These are phyloP conservation scores for Hapalemur alaotrensis DNA, from an alignment of 2,797 vertebrate species.

Conservation along the genomic window DNA sequence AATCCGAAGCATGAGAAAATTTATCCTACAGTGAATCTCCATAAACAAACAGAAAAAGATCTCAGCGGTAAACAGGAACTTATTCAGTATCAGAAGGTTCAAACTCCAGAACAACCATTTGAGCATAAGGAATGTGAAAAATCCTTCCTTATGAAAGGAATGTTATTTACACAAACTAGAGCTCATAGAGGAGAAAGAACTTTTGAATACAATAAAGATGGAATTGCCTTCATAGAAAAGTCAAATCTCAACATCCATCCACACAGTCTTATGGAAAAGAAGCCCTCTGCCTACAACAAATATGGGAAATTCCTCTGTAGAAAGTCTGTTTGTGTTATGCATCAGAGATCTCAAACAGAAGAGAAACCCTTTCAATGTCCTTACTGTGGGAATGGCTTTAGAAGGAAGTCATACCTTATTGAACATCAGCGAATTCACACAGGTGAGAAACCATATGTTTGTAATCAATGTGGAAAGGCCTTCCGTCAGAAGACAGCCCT, in stretches of 20 bases:
- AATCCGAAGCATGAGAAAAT: slow-evolving; percentile 47
- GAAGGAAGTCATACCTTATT: slow-evolving; percentile 75
- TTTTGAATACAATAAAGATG: slow-evolving; percentile 52
- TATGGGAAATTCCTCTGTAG: slow-evolving; percentile 65
- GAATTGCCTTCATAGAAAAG: slow-evolving; percentile 49
- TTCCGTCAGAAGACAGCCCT: slow-evolving; percentile 78
- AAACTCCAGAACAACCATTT: slow-evolving; percentile 37
- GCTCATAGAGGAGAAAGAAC: slow-evolving; percentile 46
- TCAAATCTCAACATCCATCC: slow-evolving; percentile 37
- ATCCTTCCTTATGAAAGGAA: slow-evolving; percentile 60
- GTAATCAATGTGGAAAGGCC: slow-evolving; percentile 74
- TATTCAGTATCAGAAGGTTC: slow-evolving; percentile 45
- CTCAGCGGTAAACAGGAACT: slow-evolving; percentile 34
- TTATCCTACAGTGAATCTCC: not conserved
- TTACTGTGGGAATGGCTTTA: slow-evolving; percentile 75
- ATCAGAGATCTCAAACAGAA: slow-evolving; percentile 56
- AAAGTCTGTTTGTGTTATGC: slow-evolving; percentile 63
- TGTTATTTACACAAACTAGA: slow-evolving; percentile 55
- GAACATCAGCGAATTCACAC: slow-evolving; percentile 79
- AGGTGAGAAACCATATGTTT: slow-evolving; percentile 76
- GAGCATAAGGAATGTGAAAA: slow-evolving; percentile 46
- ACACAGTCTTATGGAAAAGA: slow-evolving; percentile 61
- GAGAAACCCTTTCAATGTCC: slow-evolving; percentile 74
- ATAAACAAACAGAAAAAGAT: slow-evolving; percentile 42
- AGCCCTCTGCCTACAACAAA: slow-evolving; percentile 51